A percentile compares a stretch with the other conserved stretches of the same genome.
These are phyloP conservation scores for Trichacis sp. DNA, from an alignment of 2,888 invertebrate species.

Conservation along the genomic window DNA sequence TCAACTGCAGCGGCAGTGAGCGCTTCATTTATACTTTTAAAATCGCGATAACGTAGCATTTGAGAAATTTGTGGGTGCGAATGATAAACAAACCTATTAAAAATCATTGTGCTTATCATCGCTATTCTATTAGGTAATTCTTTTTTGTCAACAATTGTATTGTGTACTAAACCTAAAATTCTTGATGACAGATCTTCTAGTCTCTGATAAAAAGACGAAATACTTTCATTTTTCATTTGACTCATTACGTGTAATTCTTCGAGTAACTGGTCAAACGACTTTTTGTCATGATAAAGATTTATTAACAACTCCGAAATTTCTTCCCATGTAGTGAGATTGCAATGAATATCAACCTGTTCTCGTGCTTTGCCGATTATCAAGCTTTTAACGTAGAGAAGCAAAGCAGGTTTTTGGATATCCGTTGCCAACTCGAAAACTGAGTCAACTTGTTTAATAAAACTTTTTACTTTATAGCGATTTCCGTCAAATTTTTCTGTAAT, in stretches of 20 bases:
- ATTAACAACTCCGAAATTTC: slow-evolving; percentile 30
- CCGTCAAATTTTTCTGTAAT: slow-evolving; percentile 15
- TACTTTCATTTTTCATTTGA: slow-evolving; percentile 44
- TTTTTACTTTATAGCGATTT: slow-evolving; percentile 12
- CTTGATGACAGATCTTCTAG: too few relatives aligned
- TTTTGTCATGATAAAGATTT: slow-evolving; percentile 46
- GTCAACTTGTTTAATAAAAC: slow-evolving; percentile 21
- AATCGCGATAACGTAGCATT: too few relatives aligned
- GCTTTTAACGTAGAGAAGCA: slow-evolving; percentile 25
- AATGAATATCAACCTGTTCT: slow-evolving; percentile 20
- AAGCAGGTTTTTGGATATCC: slow-evolving; percentile 15
- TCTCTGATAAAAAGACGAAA: slow-evolving; percentile 33
- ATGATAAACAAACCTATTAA: slow-evolving; percentile 27
- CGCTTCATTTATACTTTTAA: slow-evolving; percentile 16
- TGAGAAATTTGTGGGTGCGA: neutral
- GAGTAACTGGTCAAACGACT: slow-evolving; percentile 16
- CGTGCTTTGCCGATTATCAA: slow-evolving; percentile 38
- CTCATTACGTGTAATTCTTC: slow-evolving; percentile 48
- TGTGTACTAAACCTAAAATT: neutral
- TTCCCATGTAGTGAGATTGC: slow-evolving; percentile 33
- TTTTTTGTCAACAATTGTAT: slow-evolving; percentile 49
- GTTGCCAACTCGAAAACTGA: slow-evolving; percentile 13
- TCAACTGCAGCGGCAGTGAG: slow-evolving; percentile 46
- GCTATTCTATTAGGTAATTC: slow-evolving; percentile 38
- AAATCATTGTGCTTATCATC: too few relatives aligned